Conservation (phyloP, 2,888 invertebrate species). For the Diarsia rubi region DNA sequence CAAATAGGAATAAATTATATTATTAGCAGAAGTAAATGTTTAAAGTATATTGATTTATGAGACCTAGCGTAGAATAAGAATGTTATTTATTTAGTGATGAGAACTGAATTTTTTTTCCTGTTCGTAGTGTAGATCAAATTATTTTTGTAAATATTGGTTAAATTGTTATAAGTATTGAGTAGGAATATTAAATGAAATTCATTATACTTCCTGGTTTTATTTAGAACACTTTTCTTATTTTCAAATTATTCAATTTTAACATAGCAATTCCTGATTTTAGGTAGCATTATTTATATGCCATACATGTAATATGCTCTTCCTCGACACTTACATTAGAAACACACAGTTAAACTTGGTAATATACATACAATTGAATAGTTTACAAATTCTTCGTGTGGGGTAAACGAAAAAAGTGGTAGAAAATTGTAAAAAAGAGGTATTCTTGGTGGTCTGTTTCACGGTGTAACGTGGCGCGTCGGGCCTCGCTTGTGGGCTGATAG, state of each 20-base stretch:
- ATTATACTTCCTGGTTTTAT: conserved; percentile 69
- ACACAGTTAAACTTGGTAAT: background rate
- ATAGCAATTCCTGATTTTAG: background rate
- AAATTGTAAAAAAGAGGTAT: conserved; percentile 81
- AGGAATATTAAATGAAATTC: conserved; percentile 81
- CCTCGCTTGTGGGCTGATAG: conserved; percentile 86
- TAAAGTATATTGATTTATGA: conserved; percentile 73
- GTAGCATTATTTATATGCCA: background rate
- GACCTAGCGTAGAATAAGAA: conserved; percentile 68
- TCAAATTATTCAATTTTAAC: background rate
- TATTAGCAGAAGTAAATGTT: conserved; percentile 53
- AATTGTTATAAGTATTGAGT: conserved; percentile 81
- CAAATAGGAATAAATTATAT: conserved; percentile 37
- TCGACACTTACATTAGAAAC: background rate
- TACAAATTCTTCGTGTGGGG: conserved; percentile 83
- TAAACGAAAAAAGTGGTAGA: conserved; percentile 72
- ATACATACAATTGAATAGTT: conserved; percentile 9
- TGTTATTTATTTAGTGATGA: conserved; percentile 86
- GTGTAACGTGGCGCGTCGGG: conserved; percentile 83
- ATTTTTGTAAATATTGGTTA: conserved; percentile 87
- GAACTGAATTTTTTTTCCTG: conserved; percentile 77
- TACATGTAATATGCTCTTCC: background rate
- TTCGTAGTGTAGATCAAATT: conserved; percentile 77
- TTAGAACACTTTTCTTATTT: conserved; percentile 30
- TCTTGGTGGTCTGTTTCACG: conserved; percentile 89